phyloP scores from a whole-genome alignment of 2,797 vertebrate species.

The Rallus crepitans region DNA sequence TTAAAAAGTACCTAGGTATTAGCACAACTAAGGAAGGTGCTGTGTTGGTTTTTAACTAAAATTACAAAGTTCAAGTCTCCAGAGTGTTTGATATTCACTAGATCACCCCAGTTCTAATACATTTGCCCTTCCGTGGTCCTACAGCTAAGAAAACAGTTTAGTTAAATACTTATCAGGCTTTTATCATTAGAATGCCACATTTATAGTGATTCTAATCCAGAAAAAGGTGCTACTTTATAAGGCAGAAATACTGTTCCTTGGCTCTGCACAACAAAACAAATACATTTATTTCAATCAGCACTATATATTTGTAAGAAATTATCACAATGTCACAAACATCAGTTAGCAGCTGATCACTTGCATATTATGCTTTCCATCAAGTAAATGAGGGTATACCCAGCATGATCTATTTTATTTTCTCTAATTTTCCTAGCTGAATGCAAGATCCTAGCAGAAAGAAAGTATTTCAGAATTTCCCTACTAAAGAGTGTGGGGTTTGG shows the following conservation, averaged over 20 bases:
- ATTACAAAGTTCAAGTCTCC: neutral
- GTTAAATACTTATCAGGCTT: neutral
- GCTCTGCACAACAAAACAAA: neutral
- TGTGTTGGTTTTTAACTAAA: neutral
- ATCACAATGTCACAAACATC: neutral
- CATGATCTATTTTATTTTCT: neutral
- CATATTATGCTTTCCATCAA: neutral
- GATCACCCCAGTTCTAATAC: neutral
- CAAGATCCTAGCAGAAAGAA: neutral
- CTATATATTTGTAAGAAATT: neutral
- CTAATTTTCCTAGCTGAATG: neutral
- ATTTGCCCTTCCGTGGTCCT: neutral
- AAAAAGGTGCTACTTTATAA: neutral
- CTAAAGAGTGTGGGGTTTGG: rapidly evolving
- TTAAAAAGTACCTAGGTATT: neutral
- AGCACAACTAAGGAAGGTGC: neutral
- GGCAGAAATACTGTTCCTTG: neutral
- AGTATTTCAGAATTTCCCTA: neutral
- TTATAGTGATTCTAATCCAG: neutral
- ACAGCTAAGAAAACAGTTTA: neutral
- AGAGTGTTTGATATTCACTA: neutral
- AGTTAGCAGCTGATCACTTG: neutral
- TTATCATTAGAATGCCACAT: neutral
- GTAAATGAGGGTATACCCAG: neutral
- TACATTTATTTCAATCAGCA: neutral